Evolutionary conservation across 2,113 vertebrate species (phyloP).

Genomic region (Amblyopsis rosae): DNA sequence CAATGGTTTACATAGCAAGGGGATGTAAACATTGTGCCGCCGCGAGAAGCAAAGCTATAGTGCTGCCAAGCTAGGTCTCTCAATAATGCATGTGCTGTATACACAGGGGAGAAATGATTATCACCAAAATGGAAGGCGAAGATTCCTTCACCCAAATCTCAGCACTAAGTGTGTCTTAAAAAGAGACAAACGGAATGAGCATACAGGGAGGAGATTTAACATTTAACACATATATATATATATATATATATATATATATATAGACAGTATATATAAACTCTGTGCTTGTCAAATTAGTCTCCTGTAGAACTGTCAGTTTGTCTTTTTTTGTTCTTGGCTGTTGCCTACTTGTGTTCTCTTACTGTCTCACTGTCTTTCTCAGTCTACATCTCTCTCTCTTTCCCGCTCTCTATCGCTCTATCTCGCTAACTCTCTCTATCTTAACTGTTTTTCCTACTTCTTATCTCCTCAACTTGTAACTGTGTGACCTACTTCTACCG

Average conservation of each 20-base stretch:
- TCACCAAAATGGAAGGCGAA: constrained; percentile 33
- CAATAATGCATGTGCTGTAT: constrained; percentile 62
- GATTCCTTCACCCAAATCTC: constrained; percentile 3
- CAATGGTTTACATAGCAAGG: constrained; percentile 39
- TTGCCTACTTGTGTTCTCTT: not conserved
- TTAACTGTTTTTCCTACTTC: constrained; percentile 21
- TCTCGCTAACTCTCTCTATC: constrained; percentile 24
- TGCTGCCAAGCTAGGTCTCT: constrained; percentile 41
- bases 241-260: no score
- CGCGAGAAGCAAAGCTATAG: not conserved
- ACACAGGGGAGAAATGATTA: constrained; percentile 41
- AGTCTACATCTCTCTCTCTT: constrained; percentile 15
- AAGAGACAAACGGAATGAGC: not conserved
- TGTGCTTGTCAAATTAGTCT: no score
- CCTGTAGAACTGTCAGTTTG: not conserved
- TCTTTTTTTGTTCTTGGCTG: not conserved
- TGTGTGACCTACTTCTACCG: constrained; percentile 62
- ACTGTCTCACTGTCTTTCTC: constrained; percentile 2
- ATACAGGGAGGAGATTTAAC: not conserved
- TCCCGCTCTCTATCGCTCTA: constrained; percentile 3
- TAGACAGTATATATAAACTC: no score
- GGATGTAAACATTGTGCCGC: no score
- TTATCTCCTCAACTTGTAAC: constrained; percentile 52
- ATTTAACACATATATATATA: no score
- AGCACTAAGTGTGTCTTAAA: constrained; percentile 15